Evolutionary conservation across 2,113 vertebrate genomes (phyloP), one percentile per base, ranked within the genome.

Genomic region (Hippocampus guttulatus): DNA sequence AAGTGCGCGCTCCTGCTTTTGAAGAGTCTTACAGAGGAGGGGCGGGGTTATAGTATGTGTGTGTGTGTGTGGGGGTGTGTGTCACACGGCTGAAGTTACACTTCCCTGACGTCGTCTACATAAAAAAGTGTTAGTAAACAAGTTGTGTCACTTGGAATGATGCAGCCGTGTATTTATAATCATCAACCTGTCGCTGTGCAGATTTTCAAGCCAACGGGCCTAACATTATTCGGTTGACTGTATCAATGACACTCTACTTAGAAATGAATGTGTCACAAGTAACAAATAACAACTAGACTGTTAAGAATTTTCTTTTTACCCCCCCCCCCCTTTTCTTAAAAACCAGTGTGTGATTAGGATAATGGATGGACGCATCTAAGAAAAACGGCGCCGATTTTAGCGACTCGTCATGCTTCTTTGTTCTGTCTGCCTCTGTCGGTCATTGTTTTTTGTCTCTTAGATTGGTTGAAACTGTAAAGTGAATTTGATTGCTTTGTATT

Each of bases 51-150:
- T 33, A 15, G n/a, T 10, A 54, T 30, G 63, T 12, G 68, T 27
- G 68, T 30, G 67, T 57, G 33, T 21, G 43, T 14, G 43, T 45
- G 21, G 25, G 25, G 12, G 6, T 27, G 64, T 67, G 45, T 47
- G 64, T 49, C 45, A 18, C 25, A 3, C 18, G 75, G 74, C 14
- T 85, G 60, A 58, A 65, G 76, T 86, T 84, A 70, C 81, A 67
- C 25, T 4, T n/a, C 45, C 20, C 69, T 82, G 77, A 74, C 81
- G 81, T 82, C 86, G 70, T 61, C 54, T 25, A 64, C 70, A 20
- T 66, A 45, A 70, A 81, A 60, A 33, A n/a, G 1, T 85, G 84
- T 90, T 89, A 86, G 88, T 90, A 90, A 90, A 92, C 88, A 90
- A 65, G 74, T 67, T 25, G 0, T 25, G 71, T 85, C 73, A 77